Percentiles rank a stretch among this genome's conserved stretches.
Evolutionary conservation across 1,140 invertebrate genomes (phyloP).

Genomic region (Microplitis mediator): DNA sequence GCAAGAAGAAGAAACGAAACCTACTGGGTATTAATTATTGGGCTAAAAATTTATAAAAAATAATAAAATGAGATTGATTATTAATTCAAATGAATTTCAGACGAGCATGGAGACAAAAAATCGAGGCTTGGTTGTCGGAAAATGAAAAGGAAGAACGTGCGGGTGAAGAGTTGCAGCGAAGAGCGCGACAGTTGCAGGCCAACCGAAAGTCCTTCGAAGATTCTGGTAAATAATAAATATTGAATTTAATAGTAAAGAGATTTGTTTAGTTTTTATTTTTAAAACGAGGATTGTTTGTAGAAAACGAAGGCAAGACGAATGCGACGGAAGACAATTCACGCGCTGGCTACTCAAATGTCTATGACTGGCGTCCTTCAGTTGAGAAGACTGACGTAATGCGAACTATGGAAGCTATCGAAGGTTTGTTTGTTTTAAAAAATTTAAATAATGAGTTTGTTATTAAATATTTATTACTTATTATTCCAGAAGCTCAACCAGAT

Average conservation of each 20-base stretch:
- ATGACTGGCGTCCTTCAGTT: slow-evolving; percentile 81
- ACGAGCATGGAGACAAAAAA: slow-evolving; percentile 81
- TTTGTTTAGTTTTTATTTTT: slow-evolving; percentile 15
- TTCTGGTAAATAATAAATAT: slow-evolving; percentile 65
- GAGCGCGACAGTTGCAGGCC: slow-evolving; percentile 67
- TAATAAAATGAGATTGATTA: background rate
- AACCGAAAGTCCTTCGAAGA: slow-evolving; percentile 82
- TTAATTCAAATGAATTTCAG: slow-evolving; percentile 44
- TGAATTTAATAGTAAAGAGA: too few relatives aligned
- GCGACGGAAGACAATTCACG: slow-evolving; percentile 70
- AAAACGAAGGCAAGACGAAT: slow-evolving; percentile 76
- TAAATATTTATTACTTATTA: background rate
- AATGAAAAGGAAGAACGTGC: slow-evolving; percentile 83
- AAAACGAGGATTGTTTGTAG: slow-evolving; percentile 52
- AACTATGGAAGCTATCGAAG: slow-evolving; percentile 86
- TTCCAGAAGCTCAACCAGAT: slow-evolving; percentile 72
- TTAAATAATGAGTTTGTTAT: too few relatives aligned
- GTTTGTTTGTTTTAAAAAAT: slow-evolving; percentile 50
- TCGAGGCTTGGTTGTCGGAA: slow-evolving; percentile 88
- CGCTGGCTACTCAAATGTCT: slow-evolving; percentile 69
- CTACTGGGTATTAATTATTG: slow-evolving; percentile 50
- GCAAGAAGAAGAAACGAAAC: slow-evolving; percentile 58
- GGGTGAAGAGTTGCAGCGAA: slow-evolving; percentile 69
- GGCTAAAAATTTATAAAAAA: background rate
- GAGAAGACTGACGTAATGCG: slow-evolving; percentile 83